Evolutionary conservation across 2,113 vertebrate species (phyloP).

Genomic region (Cettia cetti): DNA sequence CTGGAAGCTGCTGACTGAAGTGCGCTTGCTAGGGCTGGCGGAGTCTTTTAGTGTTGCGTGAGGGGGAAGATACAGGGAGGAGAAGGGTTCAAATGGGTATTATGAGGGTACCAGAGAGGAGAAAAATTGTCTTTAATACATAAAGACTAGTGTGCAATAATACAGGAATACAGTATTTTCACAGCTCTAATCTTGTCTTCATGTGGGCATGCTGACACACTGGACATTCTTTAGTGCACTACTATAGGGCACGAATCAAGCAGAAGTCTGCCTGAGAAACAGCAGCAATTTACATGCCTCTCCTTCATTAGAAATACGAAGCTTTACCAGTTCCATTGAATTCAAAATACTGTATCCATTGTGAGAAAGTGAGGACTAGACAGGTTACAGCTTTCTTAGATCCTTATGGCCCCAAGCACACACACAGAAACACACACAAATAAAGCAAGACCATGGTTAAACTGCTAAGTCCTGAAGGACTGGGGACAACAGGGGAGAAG

Average conservation of each 20-base stretch:
- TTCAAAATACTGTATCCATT: constrained; percentile 61
- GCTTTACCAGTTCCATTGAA: background rate
- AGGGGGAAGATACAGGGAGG: constrained; percentile 73
- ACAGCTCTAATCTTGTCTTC: background rate
- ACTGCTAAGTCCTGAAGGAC: background rate
- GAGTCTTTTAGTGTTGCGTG: constrained; percentile 84
- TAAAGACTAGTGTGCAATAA: constrained; percentile 72
- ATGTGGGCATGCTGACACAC: background rate
- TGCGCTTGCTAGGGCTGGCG: constrained; percentile 95
- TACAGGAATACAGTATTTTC: constrained; percentile 76
- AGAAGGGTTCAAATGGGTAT: constrained; percentile 71
- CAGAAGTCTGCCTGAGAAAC: constrained; percentile 2
- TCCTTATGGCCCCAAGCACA: background rate
- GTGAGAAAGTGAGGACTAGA: background rate
- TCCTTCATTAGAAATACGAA: background rate
- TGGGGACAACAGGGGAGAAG: background rate
- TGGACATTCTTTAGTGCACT: background rate
- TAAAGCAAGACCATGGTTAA: constrained; percentile 22
- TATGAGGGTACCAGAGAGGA: constrained; percentile 71
- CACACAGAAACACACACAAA: background rate
- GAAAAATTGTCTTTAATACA: constrained; percentile 76
- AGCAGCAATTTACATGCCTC: background rate
- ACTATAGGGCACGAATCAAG: background rate
- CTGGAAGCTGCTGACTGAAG: constrained; percentile 98
- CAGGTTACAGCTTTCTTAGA: constrained; percentile 12